These are phyloP conservation scores for Myiotriccus ornatus DNA, from an alignment of 2,797 vertebrate species.

Conservation along the genomic window DNA sequence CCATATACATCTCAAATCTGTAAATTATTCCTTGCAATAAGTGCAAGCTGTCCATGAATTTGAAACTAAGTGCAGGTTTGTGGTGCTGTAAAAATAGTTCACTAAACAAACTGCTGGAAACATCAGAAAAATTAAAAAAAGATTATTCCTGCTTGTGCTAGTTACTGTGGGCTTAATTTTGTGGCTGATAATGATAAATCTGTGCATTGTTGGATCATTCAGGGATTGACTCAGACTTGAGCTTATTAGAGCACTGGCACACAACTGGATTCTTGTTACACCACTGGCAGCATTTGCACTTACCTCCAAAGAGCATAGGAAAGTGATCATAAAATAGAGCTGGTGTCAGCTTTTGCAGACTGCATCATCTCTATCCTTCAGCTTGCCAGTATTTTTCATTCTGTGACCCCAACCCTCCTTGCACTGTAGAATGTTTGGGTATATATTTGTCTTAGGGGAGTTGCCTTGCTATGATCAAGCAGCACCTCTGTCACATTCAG, in stretches of 20 bases:
- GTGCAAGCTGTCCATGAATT: neutral
- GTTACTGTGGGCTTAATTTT: neutral
- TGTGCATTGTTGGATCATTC: neutral
- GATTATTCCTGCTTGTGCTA: neutral
- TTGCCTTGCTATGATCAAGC: neutral
- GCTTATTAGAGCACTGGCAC: neutral
- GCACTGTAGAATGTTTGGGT: neutral
- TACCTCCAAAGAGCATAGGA: neutral
- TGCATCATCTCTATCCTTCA: neutral
- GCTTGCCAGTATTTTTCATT: neutral
- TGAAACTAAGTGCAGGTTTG: neutral
- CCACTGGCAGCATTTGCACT: rapidly evolving
- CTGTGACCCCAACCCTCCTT: neutral
- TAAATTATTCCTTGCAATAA: neutral
- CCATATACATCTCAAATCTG: neutral
- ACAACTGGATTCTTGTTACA: neutral
- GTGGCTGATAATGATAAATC: neutral
- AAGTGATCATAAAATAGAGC: neutral
- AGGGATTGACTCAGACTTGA: neutral
- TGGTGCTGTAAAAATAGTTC: neutral
- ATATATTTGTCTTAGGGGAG: neutral
- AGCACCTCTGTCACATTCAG: neutral
- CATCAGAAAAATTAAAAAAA: neutral
- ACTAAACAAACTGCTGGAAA: neutral
- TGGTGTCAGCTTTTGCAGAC: neutral